A percentile compares a stretch with the other conserved stretches of the same genome.
Evolutionary conservation across 2,888 invertebrate genomes (phyloP).

Genomic region (Synergus umbraculus): DNA sequence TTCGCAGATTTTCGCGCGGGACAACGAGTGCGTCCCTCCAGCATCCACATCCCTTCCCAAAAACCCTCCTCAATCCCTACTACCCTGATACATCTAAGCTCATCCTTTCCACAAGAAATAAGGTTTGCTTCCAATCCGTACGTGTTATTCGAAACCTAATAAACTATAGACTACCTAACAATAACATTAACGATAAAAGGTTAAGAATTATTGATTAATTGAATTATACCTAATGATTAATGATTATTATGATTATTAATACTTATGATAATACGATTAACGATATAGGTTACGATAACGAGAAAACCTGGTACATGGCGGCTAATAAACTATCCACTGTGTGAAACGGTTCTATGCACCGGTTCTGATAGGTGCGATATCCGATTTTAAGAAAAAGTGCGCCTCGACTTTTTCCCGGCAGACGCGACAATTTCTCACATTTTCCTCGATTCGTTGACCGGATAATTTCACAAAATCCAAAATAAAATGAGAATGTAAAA

Average conservation of each 20-base stretch:
- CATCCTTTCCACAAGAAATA: conserved; percentile 58
- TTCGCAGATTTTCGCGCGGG: conserved; percentile 74
- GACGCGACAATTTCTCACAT: conserved; percentile 55
- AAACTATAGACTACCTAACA: conserved; percentile 76
- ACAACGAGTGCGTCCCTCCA: conserved; percentile 70
- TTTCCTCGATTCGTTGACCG: conserved; percentile 52
- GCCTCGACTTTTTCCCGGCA: conserved; percentile 58
- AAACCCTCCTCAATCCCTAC: conserved; percentile 55
- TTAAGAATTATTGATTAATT: conserved; percentile 75
- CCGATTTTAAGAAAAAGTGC: conserved; percentile 60
- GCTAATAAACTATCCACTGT: conserved; percentile 74
- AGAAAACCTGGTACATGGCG: conserved; percentile 73
- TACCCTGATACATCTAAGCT: conserved; percentile 53
- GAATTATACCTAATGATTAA: conserved; percentile 71
- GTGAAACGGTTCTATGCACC: conserved; percentile 70
- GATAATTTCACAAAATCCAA: neutral
- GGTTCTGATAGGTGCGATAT: conserved; percentile 65
- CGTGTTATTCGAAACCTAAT: conserved; percentile 73
- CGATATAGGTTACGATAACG: conserved; percentile 70
- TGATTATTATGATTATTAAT: conserved; percentile 60
- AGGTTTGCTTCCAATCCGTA: conserved; percentile 76
- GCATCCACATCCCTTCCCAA: conserved; percentile 59
- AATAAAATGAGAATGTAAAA: neutral
- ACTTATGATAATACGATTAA: conserved; percentile 66
- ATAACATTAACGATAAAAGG: conserved; percentile 73